These are phyloP conservation scores for Silvanus unidentatus DNA, from an alignment of 2,888 invertebrate genomes.

Conservation along the genomic window DNA sequence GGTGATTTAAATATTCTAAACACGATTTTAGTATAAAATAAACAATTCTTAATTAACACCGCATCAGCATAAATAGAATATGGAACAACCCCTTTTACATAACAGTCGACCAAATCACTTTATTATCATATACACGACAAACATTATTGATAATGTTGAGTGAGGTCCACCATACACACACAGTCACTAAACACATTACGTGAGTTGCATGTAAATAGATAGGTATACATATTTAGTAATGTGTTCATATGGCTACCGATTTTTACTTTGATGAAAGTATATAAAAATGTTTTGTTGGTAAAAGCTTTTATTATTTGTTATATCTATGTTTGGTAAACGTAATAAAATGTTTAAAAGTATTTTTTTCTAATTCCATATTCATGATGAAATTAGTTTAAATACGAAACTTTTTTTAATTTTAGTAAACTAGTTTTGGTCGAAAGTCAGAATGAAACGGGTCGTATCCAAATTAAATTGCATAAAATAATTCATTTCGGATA, in stretches of 20 bases:
- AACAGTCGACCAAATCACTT: slow-evolving; percentile 2
- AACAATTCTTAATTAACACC: slow-evolving; percentile 44
- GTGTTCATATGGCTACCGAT: no score
- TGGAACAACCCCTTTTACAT: slow-evolving; percentile 17
- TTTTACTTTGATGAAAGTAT: no score
- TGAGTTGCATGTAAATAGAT: slow-evolving; percentile 22
- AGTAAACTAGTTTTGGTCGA: no score
- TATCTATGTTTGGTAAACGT: no score
- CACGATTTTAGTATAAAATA: slow-evolving; percentile 36
- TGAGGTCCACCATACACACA: slow-evolving; percentile 17
- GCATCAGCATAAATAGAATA: slow-evolving; percentile 34
- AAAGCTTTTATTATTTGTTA: no score
- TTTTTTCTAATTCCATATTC: no score
- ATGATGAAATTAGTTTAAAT: no score
- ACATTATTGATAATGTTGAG: not conserved
- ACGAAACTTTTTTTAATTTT: no score
- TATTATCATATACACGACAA: not conserved
- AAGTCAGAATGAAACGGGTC: no score
- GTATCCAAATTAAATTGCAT: slow-evolving; percentile 27
- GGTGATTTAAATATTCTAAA: slow-evolving; percentile 24
- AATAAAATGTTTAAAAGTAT: no score
- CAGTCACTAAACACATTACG: slow-evolving; percentile 18
- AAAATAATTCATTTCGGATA: slow-evolving; percentile 28
- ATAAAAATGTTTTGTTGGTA: no score
- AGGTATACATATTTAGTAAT: not conserved